Evolutionary conservation across 2,888 invertebrate genomes (phyloP).

Genomic region (Deilephila elpenor): DNA sequence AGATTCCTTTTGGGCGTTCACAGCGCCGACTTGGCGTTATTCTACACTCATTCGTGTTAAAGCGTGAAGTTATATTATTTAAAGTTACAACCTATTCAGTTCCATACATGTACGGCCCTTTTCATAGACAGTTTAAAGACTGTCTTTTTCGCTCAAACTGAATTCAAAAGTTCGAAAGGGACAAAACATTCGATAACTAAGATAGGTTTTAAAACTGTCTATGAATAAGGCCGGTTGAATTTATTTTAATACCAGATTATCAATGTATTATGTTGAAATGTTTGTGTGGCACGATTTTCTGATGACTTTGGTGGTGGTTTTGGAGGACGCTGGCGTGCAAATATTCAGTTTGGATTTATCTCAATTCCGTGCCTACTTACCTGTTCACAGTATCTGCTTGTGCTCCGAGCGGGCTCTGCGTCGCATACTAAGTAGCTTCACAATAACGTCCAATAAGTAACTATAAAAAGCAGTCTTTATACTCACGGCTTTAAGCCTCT

Average conservation of each 20-base stretch:
- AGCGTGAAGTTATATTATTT: conserved; percentile 60
- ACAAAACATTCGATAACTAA: no score
- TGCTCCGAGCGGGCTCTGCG: conserved; percentile 52
- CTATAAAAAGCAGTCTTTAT: conserved; percentile 64
- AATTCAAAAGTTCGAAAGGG: no score
- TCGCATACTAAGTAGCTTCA: conserved; percentile 68
- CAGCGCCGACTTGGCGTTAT: conserved; percentile 42
- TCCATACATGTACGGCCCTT: not conserved
- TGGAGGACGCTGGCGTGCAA: conserved; percentile 42
- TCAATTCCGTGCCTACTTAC: conserved; percentile 58
- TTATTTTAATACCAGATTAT: not conserved
- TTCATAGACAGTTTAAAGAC: no score
- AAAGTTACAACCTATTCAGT: conserved; percentile 48
- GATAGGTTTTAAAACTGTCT: no score
- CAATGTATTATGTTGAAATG: not conserved
- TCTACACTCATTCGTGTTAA: conserved; percentile 38
- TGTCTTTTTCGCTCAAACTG: no score
- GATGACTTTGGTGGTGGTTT: conserved; percentile 8
- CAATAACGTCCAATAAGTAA: conserved; percentile 64
- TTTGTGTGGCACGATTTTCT: not conserved
- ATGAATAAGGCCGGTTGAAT: not conserved
- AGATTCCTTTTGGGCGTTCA: conserved; percentile 35
- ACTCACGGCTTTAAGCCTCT: conserved; percentile 51
- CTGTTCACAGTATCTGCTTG: conserved; percentile 62
- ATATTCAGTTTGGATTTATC: conserved; percentile 57